These are phyloP conservation scores for Brachionus angularis DNA, from an alignment of 1,140 invertebrate genomes.

Conservation along the genomic window DNA sequence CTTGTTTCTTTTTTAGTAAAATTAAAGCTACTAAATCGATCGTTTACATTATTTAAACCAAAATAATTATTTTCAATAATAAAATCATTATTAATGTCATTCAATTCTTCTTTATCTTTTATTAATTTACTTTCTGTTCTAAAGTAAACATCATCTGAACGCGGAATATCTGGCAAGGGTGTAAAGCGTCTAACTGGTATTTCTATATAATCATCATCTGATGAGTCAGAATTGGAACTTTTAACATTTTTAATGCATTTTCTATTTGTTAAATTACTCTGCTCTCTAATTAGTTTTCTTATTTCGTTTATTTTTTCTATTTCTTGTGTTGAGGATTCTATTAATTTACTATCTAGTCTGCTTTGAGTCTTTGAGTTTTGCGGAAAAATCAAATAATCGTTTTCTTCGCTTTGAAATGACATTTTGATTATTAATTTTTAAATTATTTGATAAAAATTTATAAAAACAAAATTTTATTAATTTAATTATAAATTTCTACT, in stretches of 20 bases:
- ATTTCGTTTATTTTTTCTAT: slow-evolving; percentile 34
- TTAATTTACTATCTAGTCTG: too few relatives aligned
- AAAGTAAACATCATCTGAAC: background rate
- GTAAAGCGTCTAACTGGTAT: slow-evolving; percentile 7
- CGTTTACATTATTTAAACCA: background rate
- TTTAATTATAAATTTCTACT: too few relatives aligned
- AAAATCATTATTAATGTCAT: background rate
- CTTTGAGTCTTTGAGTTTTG: too few relatives aligned
- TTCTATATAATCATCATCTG: background rate
- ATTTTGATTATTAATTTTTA: too few relatives aligned
- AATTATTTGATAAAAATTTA: too few relatives aligned
- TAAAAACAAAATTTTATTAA: too few relatives aligned
- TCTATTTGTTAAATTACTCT: background rate
- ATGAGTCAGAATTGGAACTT: background rate
- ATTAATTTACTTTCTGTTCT: slow-evolving; percentile 18
- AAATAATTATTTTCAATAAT: background rate
- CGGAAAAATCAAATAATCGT: too few relatives aligned
- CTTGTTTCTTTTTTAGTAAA: background rate
- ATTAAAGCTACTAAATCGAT: background rate
- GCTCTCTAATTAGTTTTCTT: slow-evolving; percentile 16
- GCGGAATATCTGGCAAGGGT: slow-evolving; percentile 30
- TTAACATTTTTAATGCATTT: background rate
- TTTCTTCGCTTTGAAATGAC: too few relatives aligned
- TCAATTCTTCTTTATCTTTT: background rate
- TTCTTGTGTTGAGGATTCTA: background rate